These are phyloP conservation scores for Psophia crepitans DNA, from an alignment of 2,113 vertebrate genomes.

Conservation along the genomic window DNA sequence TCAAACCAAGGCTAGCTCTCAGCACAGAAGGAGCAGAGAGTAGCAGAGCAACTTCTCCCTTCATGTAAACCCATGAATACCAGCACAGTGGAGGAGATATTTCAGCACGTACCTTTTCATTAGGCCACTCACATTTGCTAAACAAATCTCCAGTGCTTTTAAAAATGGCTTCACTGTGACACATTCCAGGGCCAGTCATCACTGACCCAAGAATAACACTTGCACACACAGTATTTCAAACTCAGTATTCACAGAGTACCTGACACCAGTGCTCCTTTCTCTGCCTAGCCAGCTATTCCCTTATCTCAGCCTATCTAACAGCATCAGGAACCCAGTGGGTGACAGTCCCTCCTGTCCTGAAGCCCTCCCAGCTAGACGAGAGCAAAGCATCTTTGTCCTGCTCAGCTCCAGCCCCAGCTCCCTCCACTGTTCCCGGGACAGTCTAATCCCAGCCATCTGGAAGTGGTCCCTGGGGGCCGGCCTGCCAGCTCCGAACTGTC, in stretches of 20 bases:
- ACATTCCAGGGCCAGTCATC: background rate
- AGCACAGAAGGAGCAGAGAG: background rate
- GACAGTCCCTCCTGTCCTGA: background rate
- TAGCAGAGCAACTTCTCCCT: background rate
- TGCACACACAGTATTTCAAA: background rate
- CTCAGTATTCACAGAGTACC: background rate
- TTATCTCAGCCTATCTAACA: background rate
- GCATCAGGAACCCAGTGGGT: background rate
- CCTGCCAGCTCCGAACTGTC: background rate
- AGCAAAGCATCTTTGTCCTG: background rate
- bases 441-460: slow-evolving; percentile 17
- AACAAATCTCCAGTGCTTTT: background rate
- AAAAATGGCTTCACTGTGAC: background rate
- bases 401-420: background rate
- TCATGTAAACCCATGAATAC: background rate
- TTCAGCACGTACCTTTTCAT: background rate
- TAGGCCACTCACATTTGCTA: background rate
- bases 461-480: background rate
- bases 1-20: background rate
- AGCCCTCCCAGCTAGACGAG: background rate
- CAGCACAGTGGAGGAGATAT: background rate
- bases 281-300: background rate
- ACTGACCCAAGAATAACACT: background rate
- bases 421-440: background rate
- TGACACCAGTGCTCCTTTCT: fast-evolving